Evolutionary conservation across 2,797 vertebrate species (phyloP), one percentile per base, ranked within the genome.

Genomic region (Sebastes goodei): DNA sequence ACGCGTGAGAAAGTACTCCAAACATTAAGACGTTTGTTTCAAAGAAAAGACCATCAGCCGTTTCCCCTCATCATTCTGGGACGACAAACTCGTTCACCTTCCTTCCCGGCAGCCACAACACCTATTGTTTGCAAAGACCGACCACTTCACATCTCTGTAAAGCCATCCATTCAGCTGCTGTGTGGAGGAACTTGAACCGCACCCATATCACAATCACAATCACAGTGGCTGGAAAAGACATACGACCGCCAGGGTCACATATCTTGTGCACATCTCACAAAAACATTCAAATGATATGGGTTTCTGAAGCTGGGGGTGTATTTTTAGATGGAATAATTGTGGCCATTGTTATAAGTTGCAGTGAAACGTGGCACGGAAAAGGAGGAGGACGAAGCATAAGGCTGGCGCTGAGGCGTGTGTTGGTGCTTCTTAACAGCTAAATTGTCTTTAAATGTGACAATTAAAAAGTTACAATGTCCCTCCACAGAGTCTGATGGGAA

Each of bases 61-160:
- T 64, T 70, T 76, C 38, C 52, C 32, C 72, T 75, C 8, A 35
- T 38, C 53, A 32, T 12, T 35, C 65, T 57, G 30, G 23, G 73
- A 83, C 75, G 1, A 82, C 77, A 42, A 82, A 80, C 78, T n/a
- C 5, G 3, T 63, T 83, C 73, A 35, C 60, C 74, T 86, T 88
- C 76, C 74, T 85, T 73, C 80, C 80, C 79, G 27, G 75, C 71
- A 75, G 77, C 78, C 81, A 78, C 85, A 60, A 71, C 75, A 77
- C 62, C 86, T 78, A 82, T 88, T 93, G 88, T 91, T 78, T 73
- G 72, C 49, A 0, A 63, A 3, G 42, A 46, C 53, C 21, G 42
- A 32, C 79, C 72, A 79, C 71, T 80, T 88, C 67, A 65, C 42
- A 61, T 73, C 67, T 32, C 29, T 32, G 63, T 29, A 81, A 83